A percentile compares a stretch with the other conserved stretches of the same genome.
phyloP scores from a whole-genome alignment of 1,140 invertebrate genomes.

The Dinoponera quadriceps region DNA sequence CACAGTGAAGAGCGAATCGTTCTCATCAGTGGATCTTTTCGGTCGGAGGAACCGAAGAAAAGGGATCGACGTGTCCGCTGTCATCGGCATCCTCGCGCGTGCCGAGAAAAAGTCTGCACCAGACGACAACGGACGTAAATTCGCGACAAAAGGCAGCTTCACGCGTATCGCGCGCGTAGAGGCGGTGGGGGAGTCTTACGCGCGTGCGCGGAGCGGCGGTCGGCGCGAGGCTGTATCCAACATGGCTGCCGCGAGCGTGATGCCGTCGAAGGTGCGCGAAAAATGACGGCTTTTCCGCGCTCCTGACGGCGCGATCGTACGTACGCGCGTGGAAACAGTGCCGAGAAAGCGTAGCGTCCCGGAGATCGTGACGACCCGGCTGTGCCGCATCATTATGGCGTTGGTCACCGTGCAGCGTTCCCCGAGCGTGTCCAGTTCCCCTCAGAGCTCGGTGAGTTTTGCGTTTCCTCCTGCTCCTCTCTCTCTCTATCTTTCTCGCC shows the following conservation, averaged over 20 bases:
- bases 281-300: conserved; percentile 81
- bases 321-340: conserved; percentile 74
- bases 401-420: conserved; percentile 90
- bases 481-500: not conserved
- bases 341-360: conserved; percentile 67
- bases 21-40: no score
- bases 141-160: conserved; percentile 37
- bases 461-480: not conserved
- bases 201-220: conserved; percentile 61
- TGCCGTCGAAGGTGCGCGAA: conserved; percentile 82
- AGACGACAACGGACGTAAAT: not conserved
- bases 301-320: conserved; percentile 79
- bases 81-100: no score
- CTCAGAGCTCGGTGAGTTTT: conserved; percentile 87
- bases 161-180: conserved; percentile 54
- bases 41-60: no score
- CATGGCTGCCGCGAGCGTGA: conserved; percentile 82
- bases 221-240: conserved; percentile 78
- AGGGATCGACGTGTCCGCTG: no score
- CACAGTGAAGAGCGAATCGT: no score
- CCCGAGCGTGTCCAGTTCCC: conserved; percentile 89
- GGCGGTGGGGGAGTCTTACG: not conserved
- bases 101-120: no score
- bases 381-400: conserved; percentile 85
- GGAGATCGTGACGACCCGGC: conserved; percentile 66